phyloP scores from a whole-genome alignment of 2,797 vertebrate species.

The Siniperca undulata region DNA sequence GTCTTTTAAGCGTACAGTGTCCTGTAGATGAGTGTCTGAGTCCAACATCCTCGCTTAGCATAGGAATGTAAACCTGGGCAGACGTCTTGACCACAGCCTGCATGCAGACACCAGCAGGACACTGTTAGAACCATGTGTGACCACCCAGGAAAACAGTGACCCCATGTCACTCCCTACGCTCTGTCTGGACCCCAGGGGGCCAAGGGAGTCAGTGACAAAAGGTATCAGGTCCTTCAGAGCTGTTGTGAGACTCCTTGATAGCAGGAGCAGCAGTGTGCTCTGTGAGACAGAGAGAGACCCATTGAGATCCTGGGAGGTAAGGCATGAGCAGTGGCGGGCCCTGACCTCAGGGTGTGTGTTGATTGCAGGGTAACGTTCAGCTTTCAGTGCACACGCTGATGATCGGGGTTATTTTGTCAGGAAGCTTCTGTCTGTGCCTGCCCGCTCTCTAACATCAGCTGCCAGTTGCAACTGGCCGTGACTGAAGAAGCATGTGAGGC shows the following conservation, averaged over 20 bases:
- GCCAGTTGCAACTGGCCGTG: slow-evolving; percentile 61
- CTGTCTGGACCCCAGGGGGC: slow-evolving; percentile 7
- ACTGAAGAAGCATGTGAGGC: slow-evolving; percentile 49
- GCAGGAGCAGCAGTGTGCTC: slow-evolving; percentile 11
- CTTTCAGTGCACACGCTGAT: slow-evolving; percentile 25
- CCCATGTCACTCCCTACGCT: slow-evolving; percentile 23
- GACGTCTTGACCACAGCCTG: slow-evolving; percentile 44
- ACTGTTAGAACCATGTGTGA: slow-evolving; percentile 20
- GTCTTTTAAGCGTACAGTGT: background rate
- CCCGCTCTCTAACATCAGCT: slow-evolving; percentile 43
- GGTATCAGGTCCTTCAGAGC: slow-evolving; percentile 38
- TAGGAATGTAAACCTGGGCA: slow-evolving; percentile 1
- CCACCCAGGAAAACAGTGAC: slow-evolving; percentile 58
- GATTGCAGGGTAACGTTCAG: slow-evolving; percentile 49
- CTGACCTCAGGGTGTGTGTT: slow-evolving; percentile 51
- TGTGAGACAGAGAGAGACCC: slow-evolving; percentile 1
- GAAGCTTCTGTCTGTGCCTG: slow-evolving; percentile 51
- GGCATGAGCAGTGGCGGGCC: slow-evolving; percentile 16
- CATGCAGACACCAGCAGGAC: slow-evolving; percentile 48
- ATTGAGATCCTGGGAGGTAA: slow-evolving; percentile 32
- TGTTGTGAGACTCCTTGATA: slow-evolving; percentile 20
- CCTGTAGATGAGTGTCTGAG: background rate
- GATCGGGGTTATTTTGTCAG: slow-evolving; percentile 40
- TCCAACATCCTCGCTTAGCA: background rate
- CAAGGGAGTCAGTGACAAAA: background rate